phyloP scores from a whole-genome alignment of 2,797 vertebrate genomes.

The Mus spretus region DNA sequence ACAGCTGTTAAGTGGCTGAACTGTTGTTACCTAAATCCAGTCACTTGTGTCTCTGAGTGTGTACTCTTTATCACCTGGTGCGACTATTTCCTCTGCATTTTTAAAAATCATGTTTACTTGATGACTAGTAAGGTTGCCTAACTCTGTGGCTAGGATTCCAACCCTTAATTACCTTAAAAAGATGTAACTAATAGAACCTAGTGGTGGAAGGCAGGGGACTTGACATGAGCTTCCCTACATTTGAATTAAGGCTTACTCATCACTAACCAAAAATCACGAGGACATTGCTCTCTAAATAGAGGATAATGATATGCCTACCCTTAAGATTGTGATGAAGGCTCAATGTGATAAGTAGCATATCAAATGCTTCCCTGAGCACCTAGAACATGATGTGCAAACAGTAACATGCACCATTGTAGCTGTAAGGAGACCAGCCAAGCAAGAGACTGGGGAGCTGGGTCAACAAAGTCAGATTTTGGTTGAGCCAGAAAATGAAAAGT shows the following conservation, averaged over 20 bases:
- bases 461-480: slow-evolving; percentile 11
- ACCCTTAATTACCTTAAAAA: background rate
- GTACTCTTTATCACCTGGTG: background rate
- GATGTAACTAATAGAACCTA: background rate
- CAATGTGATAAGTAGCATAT: background rate
- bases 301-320: background rate
- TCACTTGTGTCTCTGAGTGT: background rate
- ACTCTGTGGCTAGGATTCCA: background rate
- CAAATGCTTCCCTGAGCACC: background rate
- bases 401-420: background rate
- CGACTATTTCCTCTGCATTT: background rate
- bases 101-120: background rate
- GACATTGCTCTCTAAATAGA: background rate
- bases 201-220: background rate
- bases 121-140: background rate
- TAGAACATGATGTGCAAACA: background rate
- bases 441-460: background rate
- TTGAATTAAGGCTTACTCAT: background rate
- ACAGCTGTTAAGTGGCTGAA: background rate
- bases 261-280: background rate
- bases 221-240: background rate
- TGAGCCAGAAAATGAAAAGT: background rate
- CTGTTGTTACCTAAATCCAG: background rate
- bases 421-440: background rate
- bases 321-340: background rate